Base-by-base conservation (phyloP, 2,888 invertebrate species). In the Lasioglossum oenotherae region DNA sequence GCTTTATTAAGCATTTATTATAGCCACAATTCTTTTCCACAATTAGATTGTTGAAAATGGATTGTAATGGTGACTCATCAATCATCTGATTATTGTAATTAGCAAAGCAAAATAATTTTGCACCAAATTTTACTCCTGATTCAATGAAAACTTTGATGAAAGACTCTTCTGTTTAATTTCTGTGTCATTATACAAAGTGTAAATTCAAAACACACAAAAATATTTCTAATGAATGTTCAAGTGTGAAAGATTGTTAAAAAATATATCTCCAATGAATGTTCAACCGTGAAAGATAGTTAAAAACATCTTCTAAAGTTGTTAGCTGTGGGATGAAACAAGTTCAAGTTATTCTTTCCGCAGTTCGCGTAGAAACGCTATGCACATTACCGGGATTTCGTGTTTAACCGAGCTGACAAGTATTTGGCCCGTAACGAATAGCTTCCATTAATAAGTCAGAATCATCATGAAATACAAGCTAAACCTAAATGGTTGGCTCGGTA, bases 381-480 rank as follows among this genome's bases (percentile, higher is more conserved):
- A n/a, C 77, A 84, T 80, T 88, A 69, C 80, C 31, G 41, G 81
- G 73, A 81, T 89, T 87, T 84, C 44, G 38, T 75, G 69, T 49
- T 86, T 83, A 81, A 80, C 67, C 38, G 78, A 60, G 19, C 67
- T 60, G 79, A 69, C 79, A 84, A 80, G 57, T 76, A 74, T 79
- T 71, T 46, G 46, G 57, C 46, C 46, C n/a, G 74, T 85, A 85
- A 85, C 14, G 46, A 67, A 85, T 79, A 75, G 76, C 38, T 60
- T 84, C 76, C 85, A 76, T 84, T 85, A 84, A 84, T 84, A 84
- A 85, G 73, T 67, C 35, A 27, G 41, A 80, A 75, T 74, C 74
- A 86, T 89, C 74, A 81, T 77, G 80, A 80, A 89, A 77, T 83
- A 81, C 78, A 81, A 60, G 74, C 31, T 64, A 67, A 53, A 77